A percentile compares a stretch with the other conserved stretches of the same genome.
Evolutionary conservation across 2,113 vertebrate species (phyloP).

Genomic region (Neotoma lepida): DNA sequence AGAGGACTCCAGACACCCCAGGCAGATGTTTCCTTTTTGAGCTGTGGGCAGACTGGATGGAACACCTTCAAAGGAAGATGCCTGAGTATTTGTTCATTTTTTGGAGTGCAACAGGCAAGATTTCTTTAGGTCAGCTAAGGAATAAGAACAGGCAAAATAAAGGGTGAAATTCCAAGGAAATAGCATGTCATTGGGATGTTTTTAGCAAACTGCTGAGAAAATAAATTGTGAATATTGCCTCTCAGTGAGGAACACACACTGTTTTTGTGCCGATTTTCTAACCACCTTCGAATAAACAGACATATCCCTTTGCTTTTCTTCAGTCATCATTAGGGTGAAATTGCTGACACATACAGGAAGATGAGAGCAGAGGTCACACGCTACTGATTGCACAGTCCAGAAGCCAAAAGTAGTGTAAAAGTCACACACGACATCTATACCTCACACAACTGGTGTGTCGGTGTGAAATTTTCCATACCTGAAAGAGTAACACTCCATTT

Average conservation of each 20-base stretch:
- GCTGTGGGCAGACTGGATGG: background rate
- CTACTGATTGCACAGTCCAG: background rate
- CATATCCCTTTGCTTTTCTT: slow-evolving; percentile 62
- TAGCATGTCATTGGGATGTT: slow-evolving; percentile 60
- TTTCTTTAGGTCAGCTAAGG: slow-evolving; percentile 65
- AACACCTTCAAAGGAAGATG: slow-evolving; percentile 58
- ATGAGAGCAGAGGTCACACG: background rate
- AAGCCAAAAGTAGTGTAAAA: slow-evolving; percentile 54
- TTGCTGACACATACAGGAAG: slow-evolving; percentile 48
- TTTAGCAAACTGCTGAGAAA: slow-evolving; percentile 68
- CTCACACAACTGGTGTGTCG: background rate
- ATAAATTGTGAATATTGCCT: slow-evolving; percentile 67
- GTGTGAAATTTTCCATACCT: background rate
- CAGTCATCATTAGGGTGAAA: slow-evolving; percentile 60
- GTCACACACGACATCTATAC: background rate
- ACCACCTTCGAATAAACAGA: slow-evolving; percentile 71
- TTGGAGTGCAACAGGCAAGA: slow-evolving; percentile 49
- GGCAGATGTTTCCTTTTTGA: slow-evolving; percentile 75
- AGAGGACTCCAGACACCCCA: slow-evolving; percentile 37
- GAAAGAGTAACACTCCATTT: background rate
- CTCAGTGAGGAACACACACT: slow-evolving; percentile 67
- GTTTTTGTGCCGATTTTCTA: slow-evolving; percentile 62
- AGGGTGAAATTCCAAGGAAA: slow-evolving; percentile 60
- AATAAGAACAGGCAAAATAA: slow-evolving; percentile 72
- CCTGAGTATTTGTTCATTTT: slow-evolving; percentile 30